Evolutionary conservation across 2,113 vertebrate species (phyloP), one percentile per base, ranked within the genome.

Genomic region (Pelodiscus sinensis): DNA sequence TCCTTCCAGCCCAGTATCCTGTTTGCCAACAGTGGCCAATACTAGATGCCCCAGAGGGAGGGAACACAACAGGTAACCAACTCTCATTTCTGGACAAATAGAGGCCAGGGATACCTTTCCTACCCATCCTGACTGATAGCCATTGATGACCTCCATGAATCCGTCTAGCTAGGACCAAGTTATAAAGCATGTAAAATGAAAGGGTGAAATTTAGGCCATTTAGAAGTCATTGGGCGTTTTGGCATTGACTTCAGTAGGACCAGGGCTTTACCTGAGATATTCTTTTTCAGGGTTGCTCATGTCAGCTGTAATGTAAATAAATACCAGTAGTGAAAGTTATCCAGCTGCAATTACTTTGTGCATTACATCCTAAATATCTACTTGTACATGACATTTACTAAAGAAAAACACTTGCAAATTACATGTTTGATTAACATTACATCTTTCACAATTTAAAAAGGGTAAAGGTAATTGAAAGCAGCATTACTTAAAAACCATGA

Each of bases 321-420:
- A 91, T 68, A 78, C 95, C 94, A 86, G 78, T 87, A 24, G 5
- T 82, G 35, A 60, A 75, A 96, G 94, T 95, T 96, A 92, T 90
- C 96, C 95, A 81, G 81, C 27, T 86, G 87, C 95, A 94, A 96
- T 98, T 98, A 97, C 81, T 96, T 92, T 97, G 96, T 96, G 94
- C 96, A 75, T 97, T 98, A 98, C 97, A 91, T 97, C 96, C 97
- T 95, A 97, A 96, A 91, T 94, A 96, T 96, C 97, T 98, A 96
- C 97, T 98, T 96, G 96, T 97, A 97, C 96, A 95, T 98, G 98
- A 98, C 98, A 98, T 98, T 98, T 98, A 98, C 95, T 92, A 84
- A 97, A 97, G 97, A 98, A 97, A 98, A 98, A 98, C 98, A 98
- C 97, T 98, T 98, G 97, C 98, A 98, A 98, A 98, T 98, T 98